phyloP scores from a whole-genome alignment of 2,888 invertebrate genomes.

The Drosophila rubida region DNA sequence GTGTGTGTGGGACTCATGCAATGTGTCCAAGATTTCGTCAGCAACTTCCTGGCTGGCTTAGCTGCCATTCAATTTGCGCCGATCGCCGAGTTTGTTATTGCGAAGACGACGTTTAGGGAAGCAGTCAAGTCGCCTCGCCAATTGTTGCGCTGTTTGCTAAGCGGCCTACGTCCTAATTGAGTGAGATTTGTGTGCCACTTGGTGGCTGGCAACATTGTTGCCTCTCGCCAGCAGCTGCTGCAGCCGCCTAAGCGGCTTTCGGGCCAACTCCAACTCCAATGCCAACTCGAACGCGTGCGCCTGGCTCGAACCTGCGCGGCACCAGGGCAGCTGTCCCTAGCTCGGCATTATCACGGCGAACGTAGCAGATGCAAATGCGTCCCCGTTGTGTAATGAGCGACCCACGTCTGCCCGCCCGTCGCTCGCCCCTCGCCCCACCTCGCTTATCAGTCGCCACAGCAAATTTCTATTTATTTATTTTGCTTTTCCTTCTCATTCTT shows the following conservation, averaged over 20 bases:
- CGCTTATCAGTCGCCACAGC: constrained; percentile 36
- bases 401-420: constrained; percentile 10
- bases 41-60: constrained; percentile 62
- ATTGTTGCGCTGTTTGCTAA: constrained; percentile 33
- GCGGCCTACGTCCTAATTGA: constrained; percentile 13
- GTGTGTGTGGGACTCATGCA: constrained; percentile 49
- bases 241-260: constrained; percentile 51
- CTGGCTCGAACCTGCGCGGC: not conserved
- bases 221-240: constrained; percentile 33
- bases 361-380: constrained; percentile 64
- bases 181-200: constrained; percentile 60
- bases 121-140: constrained; percentile 50
- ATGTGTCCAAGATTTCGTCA: constrained; percentile 55
- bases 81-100: constrained; percentile 16
- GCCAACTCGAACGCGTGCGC: constrained; percentile 43
- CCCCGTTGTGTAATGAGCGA: constrained; percentile 65
- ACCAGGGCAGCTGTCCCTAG: constrained; percentile 18
- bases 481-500: not conserved
- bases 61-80: constrained; percentile 35
- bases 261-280: constrained; percentile 26
- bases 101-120: constrained; percentile 25
- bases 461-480: constrained; percentile 2
- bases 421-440: not conserved
- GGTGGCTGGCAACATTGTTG: constrained; percentile 38
- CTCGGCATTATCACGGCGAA: constrained; percentile 43